A percentile compares a stretch with the other conserved stretches of the same genome.
Conservation (phyloP, 2,113 vertebrate genomes). For the Campylomormyrus tamandua region DNA sequence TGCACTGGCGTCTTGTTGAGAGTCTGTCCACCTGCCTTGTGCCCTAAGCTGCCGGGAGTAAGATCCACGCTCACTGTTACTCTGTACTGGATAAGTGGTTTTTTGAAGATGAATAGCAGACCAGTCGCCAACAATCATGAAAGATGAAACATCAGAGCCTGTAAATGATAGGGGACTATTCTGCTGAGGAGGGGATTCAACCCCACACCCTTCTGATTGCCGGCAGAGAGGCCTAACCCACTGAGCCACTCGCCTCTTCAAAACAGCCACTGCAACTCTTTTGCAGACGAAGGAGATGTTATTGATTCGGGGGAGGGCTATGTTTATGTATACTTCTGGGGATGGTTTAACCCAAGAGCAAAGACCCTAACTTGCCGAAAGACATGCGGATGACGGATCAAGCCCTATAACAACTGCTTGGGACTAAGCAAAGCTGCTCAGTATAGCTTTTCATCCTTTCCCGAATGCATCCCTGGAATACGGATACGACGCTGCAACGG, state of each 20-base stretch:
- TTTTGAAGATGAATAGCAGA: not conserved
- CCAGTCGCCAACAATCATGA: not conserved
- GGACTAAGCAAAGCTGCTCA: not conserved
- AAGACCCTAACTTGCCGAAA: not conserved
- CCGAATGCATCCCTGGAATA: not conserved
- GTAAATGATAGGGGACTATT: not conserved
- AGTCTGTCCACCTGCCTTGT: not conserved
- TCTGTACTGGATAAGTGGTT: not conserved
- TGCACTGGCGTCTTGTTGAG: not conserved
- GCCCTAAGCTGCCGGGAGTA: not conserved
- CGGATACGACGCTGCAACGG: not conserved
- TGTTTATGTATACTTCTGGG: not conserved
- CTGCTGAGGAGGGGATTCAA: not conserved
- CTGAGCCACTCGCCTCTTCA: not conserved
- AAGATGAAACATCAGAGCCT: not conserved
- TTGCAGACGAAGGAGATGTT: not conserved
- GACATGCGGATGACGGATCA: not conserved
- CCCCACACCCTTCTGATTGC: not conserved
- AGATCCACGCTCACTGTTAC: not conserved
- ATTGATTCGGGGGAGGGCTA: not conserved
- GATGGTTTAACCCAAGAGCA: not conserved
- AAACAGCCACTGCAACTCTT: not conserved
- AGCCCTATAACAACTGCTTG: not conserved
- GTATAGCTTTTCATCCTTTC: not conserved
- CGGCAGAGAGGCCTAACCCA: not conserved